Conservation (phyloP, 64 coral and sea anemone genomes). For the Catalaphyllia jardinei region DNA sequence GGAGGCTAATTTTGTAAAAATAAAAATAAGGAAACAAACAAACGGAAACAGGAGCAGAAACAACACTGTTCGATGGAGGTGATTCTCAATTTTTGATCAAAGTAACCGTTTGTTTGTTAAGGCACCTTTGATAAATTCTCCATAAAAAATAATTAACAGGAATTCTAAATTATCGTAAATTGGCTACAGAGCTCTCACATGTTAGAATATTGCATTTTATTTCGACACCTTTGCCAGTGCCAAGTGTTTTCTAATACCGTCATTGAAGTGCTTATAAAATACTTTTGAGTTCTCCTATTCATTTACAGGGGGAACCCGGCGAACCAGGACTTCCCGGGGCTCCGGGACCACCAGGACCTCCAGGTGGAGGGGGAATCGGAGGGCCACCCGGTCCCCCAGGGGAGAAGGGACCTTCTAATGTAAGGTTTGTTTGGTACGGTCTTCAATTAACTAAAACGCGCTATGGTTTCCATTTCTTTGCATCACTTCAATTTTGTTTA, state of each 20-base stretch:
- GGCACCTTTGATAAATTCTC: too few species aligned
- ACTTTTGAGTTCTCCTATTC: neutral
- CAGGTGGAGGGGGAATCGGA: neutral
- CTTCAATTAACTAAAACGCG: neutral
- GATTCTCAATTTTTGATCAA: too few species aligned
- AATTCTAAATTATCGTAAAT: too few species aligned
- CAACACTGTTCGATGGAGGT: too few species aligned
- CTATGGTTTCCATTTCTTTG: neutral
- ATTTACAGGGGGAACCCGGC: slow-evolving; percentile 31
- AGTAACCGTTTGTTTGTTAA: too few species aligned
- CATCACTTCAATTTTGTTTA: neutral
- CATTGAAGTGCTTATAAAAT: neutral
- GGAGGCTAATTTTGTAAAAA: too few species aligned
- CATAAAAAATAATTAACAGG: too few species aligned
- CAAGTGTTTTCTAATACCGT: neutral
- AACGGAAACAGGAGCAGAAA: too few species aligned
- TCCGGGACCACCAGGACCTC: slow-evolving; percentile 13
- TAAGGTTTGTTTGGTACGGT: neutral
- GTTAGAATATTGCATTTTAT: too few species aligned
- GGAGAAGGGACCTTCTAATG: neutral
- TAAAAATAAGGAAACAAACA: too few species aligned
- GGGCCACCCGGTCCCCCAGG: neutral
- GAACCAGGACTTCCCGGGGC: neutral
- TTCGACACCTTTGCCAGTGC: too few species aligned
- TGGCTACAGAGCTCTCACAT: too few species aligned